These are phyloP conservation scores for Drosophila pachea DNA, from an alignment of 1,140 invertebrate genomes.

Conservation along the genomic window DNA sequence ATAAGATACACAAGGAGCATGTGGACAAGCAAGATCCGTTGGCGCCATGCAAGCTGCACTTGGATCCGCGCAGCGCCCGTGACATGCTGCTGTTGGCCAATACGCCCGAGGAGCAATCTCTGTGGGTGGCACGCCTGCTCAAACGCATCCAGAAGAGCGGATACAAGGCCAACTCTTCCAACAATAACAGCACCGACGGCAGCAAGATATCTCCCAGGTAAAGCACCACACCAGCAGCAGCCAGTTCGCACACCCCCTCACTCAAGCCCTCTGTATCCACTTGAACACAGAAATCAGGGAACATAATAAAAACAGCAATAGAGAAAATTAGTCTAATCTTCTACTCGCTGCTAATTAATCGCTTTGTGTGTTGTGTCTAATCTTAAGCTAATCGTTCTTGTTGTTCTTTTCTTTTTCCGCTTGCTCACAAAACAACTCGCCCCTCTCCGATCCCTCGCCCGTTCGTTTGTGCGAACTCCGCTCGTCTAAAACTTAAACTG, in stretches of 20 bases:
- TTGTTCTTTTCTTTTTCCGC: slow-evolving; percentile 68
- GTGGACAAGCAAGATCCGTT: slow-evolving; percentile 90
- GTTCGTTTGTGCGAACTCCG: neutral
- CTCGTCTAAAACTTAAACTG: neutral
- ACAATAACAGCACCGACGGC: slow-evolving; percentile 82
- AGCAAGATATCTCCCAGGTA: slow-evolving; percentile 84
- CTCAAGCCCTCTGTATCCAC: neutral
- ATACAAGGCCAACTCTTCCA: slow-evolving; percentile 89
- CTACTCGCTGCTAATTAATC: slow-evolving; percentile 27
- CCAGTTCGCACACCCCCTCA: too few relatives aligned
- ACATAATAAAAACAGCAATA: neutral
- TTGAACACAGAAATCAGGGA: slow-evolving; percentile 29
- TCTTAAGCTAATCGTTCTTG: slow-evolving; percentile 51
- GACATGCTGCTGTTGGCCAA: slow-evolving; percentile 93
- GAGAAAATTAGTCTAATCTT: too few relatives aligned
- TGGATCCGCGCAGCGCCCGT: slow-evolving; percentile 94
- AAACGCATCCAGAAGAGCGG: slow-evolving; percentile 96
- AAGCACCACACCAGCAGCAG: slow-evolving; percentile 26
- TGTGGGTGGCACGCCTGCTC: slow-evolving; percentile 93
- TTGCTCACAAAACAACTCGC: slow-evolving; percentile 28
- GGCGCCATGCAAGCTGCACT: slow-evolving; percentile 94
- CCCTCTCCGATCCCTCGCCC: slow-evolving; percentile 26
- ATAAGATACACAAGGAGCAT: slow-evolving; percentile 98
- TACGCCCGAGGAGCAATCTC: slow-evolving; percentile 91
- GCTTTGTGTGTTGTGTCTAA: slow-evolving; percentile 51